A percentile compares a stretch with the other conserved stretches of the same genome.
Conservation (phyloP, 2,797 vertebrate genomes). For the Pyrocephalus nanus region DNA sequence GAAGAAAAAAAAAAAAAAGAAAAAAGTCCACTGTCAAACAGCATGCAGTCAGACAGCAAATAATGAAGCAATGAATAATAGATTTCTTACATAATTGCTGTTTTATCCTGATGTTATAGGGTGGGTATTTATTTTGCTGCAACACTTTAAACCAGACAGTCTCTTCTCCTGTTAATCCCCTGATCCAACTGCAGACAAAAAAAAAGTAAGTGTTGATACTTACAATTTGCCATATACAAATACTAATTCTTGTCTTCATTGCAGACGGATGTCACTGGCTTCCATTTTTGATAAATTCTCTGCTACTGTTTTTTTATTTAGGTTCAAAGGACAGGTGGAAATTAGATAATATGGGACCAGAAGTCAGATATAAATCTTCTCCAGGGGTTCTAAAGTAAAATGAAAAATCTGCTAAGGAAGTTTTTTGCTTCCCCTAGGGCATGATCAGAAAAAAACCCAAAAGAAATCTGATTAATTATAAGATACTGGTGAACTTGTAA, state of each 20-base stretch:
- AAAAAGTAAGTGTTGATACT: not conserved
- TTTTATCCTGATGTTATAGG: not conserved
- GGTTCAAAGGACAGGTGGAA: not conserved
- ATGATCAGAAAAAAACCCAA: not conserved
- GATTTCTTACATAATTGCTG: not conserved
- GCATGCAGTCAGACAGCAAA: conserved; percentile 20
- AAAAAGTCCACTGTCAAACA: not conserved
- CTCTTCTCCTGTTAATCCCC: not conserved
- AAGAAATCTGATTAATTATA: not conserved
- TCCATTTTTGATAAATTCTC: not conserved
- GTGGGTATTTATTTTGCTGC: not conserved
- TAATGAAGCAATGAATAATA: not conserved
- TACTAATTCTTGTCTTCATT: not conserved
- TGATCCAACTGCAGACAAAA: not conserved
- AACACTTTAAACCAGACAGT: not conserved
- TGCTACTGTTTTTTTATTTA: not conserved
- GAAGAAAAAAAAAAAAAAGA: too few species aligned
- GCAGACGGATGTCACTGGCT: not conserved
- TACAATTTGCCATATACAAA: not conserved
- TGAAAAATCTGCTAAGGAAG: not conserved
- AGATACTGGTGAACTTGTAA: not conserved
- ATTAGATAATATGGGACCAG: not conserved
- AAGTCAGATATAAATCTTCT: not conserved
- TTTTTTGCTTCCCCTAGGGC: fast-evolving
- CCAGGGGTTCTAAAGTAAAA: not conserved